A percentile compares a stretch with the other conserved stretches of the same genome.
These are phyloP conservation scores for Anser cygnoides DNA, from an alignment of 2,113 vertebrate species.

Conservation along the genomic window DNA sequence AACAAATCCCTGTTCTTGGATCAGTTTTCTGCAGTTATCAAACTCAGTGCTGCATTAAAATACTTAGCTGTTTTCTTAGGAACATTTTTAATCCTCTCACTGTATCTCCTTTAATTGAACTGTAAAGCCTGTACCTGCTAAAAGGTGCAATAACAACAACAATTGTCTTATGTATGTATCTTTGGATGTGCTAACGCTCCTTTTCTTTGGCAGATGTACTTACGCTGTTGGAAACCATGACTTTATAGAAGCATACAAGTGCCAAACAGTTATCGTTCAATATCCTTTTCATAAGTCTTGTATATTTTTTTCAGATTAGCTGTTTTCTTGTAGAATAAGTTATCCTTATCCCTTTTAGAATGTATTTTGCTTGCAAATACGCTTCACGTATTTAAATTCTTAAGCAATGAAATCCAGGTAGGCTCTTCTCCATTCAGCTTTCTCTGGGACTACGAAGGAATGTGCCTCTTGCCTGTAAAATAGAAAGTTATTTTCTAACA, in stretches of 20 bases:
- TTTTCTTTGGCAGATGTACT: conserved; percentile 84
- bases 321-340: not conserved
- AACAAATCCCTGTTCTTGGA: not conserved
- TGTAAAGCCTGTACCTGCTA: not conserved
- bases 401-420: not conserved
- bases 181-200: not conserved
- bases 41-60: not conserved
- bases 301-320: not conserved
- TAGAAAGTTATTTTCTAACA: not conserved
- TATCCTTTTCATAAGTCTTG: conserved; percentile 84
- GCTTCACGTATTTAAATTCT: not conserved
- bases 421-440: not conserved
- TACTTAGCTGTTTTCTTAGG: not conserved
- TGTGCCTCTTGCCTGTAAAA: not conserved
- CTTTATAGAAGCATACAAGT: conserved; percentile 96
- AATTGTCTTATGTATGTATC: not conserved
- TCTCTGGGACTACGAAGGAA: not conserved
- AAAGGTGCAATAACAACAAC: not conserved
- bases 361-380: not conserved
- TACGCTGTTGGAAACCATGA: conserved; percentile 93
- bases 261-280: conserved; percentile 96
- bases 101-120: not conserved
- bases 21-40: not conserved
- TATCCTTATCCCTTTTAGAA: not conserved
- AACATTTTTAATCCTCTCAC: not conserved